Evolutionary conservation across 2,113 vertebrate genomes (phyloP).

Genomic region (Pelmatolapia mariae): DNA sequence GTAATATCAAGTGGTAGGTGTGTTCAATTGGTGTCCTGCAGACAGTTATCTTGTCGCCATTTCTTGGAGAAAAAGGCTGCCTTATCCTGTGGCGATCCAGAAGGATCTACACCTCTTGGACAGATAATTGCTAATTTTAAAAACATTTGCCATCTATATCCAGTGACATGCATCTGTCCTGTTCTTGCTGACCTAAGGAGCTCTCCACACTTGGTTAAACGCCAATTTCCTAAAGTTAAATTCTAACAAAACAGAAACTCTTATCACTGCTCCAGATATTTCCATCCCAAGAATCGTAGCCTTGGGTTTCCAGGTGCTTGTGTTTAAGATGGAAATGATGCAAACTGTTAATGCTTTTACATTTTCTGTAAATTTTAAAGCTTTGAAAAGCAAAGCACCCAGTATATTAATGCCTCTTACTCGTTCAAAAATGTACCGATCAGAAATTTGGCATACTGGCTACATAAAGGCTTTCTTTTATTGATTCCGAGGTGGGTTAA

Average conservation of each 20-base stretch:
- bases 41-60: accelerated
- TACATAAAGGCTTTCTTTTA: not conserved
- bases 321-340: not conserved
- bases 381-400: not conserved
- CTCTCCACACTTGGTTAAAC: not conserved
- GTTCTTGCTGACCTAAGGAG: not conserved
- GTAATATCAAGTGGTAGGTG: not conserved
- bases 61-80: not conserved
- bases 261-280: not conserved
- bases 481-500: not conserved
- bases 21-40: not conserved
- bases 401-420: not conserved
- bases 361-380: not conserved
- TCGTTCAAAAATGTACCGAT: not conserved
- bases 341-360: not conserved
- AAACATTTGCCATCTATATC: not conserved
- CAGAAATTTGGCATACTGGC: not conserved
- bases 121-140: accelerated
- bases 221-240: not conserved
- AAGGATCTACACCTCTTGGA: not conserved
- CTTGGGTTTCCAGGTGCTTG: not conserved
- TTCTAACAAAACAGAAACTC: not conserved
- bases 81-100: accelerated
- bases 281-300: not conserved
- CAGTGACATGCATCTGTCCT: not conserved